Percentiles rank a stretch among this genome's conserved stretches.
Conservation (phyloP, 2,113 vertebrate genomes). For the Penelope pileata region DNA sequence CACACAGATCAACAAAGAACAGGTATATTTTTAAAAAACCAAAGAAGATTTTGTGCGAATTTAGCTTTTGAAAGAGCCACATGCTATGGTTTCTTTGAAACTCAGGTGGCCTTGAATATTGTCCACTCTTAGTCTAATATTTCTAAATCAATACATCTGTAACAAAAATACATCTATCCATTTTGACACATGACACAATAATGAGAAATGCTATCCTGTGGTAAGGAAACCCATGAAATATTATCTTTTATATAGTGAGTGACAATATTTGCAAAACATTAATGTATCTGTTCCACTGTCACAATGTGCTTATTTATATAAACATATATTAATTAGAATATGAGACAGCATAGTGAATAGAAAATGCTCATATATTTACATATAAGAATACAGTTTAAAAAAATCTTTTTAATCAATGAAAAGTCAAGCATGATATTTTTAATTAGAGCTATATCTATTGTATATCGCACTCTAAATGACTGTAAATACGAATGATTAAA, state of each 20-base stretch:
- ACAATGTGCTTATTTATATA: constrained; percentile 21
- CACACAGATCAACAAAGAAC: constrained; percentile 6
- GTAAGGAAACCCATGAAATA: not conserved
- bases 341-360: not conserved
- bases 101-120: not conserved
- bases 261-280: constrained; percentile 38
- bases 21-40: constrained; percentile 31
- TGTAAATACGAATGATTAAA: constrained; percentile 56
- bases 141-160: not conserved
- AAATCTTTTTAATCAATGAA: constrained; percentile 47
- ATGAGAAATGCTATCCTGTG: not conserved
- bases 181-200: not conserved
- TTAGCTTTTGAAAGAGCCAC: not conserved
- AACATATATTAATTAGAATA: not conserved
- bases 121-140: not conserved
- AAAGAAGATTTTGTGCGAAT: constrained; percentile 25
- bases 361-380: not conserved
- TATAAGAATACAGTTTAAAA: constrained; percentile 15
- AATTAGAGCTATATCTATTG: constrained; percentile 36
- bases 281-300: constrained; percentile 16
- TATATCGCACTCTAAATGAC: constrained; percentile 69
- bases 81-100: constrained; percentile 38
- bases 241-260: constrained; percentile 48
- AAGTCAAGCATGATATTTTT: constrained; percentile 65
- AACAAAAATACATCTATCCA: not conserved